Conservation (phyloP, 2,113 vertebrate species). For the Procapra przewalskii region DNA sequence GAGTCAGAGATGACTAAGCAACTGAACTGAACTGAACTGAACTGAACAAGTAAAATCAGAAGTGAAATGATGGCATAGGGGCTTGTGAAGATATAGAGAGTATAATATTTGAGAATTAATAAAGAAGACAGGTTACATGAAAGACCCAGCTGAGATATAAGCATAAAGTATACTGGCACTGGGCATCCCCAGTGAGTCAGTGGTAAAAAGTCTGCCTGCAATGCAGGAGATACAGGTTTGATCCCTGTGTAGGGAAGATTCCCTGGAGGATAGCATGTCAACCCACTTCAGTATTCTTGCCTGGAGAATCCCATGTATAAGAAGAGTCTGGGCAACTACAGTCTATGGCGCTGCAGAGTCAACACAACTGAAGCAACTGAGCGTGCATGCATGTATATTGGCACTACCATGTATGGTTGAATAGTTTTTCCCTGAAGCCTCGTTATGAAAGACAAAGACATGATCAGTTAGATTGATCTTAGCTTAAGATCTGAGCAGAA, state of each 20-base stretch:
- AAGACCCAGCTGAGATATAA: neutral
- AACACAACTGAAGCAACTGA: neutral
- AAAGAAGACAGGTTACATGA: neutral
- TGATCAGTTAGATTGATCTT: neutral
- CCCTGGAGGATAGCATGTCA: neutral
- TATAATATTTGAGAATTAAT: neutral
- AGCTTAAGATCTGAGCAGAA: neutral
- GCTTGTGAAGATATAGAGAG: neutral
- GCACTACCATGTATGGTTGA: neutral
- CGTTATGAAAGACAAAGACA: neutral
- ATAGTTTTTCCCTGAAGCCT: neutral
- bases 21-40: neutral
- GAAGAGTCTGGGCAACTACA: neutral
- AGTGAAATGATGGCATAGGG: neutral
- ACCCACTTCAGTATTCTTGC: neutral
- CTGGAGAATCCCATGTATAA: neutral
- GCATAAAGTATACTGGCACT: neutral
- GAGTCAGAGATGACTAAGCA: neutral
- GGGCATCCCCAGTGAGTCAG: neutral
- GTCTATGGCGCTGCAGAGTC: neutral
- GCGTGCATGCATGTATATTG: fast-evolving
- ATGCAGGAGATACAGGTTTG: neutral
- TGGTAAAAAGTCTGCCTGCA: neutral
- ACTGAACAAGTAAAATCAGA: neutral
- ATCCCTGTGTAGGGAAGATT: neutral